Percentiles rank a stretch among this genome's conserved stretches.
phyloP scores from a whole-genome alignment of 2,797 vertebrate species.

The Sciurus vulgaris region DNA sequence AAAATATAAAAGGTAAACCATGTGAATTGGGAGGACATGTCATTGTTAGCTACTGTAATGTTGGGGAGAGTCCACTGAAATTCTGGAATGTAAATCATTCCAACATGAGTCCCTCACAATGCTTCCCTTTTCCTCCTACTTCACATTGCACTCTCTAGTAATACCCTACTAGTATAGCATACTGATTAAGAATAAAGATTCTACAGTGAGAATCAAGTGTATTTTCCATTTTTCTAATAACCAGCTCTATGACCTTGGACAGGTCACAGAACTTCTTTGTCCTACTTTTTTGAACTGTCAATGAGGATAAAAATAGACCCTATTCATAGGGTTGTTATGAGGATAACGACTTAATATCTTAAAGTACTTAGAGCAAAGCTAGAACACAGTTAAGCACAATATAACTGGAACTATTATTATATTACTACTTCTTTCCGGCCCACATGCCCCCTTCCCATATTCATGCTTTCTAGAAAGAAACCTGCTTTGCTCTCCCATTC shows the following conservation, averaged over 20 bases:
- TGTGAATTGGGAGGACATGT: slow-evolving; percentile 27
- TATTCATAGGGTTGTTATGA: background rate
- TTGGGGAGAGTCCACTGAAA: background rate
- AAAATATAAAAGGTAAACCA: slow-evolving; percentile 34
- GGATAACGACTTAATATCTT: background rate
- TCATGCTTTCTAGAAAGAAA: background rate
- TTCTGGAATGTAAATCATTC: slow-evolving; percentile 14
- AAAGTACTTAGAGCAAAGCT: slow-evolving; percentile 45
- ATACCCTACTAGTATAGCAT: background rate
- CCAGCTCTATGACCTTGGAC: slow-evolving; percentile 21
- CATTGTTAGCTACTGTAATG: slow-evolving; percentile 15
- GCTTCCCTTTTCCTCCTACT: background rate
- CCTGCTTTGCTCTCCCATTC: background rate
- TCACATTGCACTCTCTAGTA: background rate
- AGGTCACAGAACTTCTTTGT: background rate
- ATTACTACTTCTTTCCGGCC: background rate
- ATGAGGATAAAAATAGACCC: slow-evolving; percentile 35
- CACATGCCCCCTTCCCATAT: background rate
- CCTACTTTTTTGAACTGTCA: background rate
- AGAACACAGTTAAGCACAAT: slow-evolving; percentile 20
- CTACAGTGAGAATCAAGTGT: background rate
- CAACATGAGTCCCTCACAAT: background rate
- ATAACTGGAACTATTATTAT: background rate
- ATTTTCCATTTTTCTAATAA: background rate
- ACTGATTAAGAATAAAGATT: background rate